Evolutionary conservation across 2,888 invertebrate species (phyloP).

Genomic region (Suillia variegata): DNA sequence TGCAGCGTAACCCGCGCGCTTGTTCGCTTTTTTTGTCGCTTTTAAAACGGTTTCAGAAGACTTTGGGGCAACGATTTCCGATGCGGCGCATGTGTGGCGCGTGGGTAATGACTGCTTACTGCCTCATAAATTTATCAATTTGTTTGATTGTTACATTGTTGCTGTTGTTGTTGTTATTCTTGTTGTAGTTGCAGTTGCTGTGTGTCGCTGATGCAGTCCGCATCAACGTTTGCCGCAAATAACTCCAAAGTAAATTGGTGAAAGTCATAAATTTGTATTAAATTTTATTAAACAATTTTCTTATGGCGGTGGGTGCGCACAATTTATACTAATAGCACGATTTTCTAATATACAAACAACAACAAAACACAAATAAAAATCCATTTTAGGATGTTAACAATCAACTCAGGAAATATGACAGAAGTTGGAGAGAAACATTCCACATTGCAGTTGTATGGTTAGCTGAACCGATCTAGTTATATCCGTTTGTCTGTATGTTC

Average conservation of each 20-base stretch:
- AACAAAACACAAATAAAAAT: no score
- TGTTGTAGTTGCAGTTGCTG: background rate
- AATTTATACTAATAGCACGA: no score
- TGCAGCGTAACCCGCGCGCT: slow-evolving; percentile 5
- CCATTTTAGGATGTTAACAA: no score
- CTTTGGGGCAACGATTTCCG: slow-evolving; percentile 29
- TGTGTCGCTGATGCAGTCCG: slow-evolving; percentile 15
- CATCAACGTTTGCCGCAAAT: slow-evolving; percentile 3
- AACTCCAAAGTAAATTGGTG: slow-evolving; percentile 31
- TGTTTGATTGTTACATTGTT: slow-evolving; percentile 30
- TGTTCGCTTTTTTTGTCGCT: background rate
- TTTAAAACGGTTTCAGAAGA: background rate
- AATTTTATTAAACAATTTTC: slow-evolving; percentile 22
- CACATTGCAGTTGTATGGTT: no score
- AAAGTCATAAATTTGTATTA: slow-evolving; percentile 51
- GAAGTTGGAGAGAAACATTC: no score
- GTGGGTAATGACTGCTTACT: slow-evolving; percentile 35
- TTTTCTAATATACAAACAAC: no score
- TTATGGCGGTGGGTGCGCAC: slow-evolving; percentile 9
- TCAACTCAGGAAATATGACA: no score
- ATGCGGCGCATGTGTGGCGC: slow-evolving; percentile 40
- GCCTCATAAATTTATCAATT: slow-evolving; percentile 47
- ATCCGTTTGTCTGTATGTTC: background rate
- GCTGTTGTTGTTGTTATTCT: slow-evolving; percentile 7
- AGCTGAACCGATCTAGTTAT: background rate